phyloP scores from a whole-genome alignment of 2,113 vertebrate species.

The Chunga burmeisteri region DNA sequence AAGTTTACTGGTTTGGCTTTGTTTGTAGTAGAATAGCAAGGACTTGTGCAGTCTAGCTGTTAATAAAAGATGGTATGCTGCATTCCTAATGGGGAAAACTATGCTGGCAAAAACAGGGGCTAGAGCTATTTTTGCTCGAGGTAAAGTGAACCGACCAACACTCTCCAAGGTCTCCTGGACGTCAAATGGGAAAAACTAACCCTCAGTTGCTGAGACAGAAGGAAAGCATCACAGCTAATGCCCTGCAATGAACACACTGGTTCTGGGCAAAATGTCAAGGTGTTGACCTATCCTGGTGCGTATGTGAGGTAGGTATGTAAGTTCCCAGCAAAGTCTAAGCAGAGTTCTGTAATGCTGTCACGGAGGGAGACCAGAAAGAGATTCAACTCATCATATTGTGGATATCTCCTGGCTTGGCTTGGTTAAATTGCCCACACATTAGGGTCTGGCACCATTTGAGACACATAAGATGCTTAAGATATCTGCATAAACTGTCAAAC shows the following conservation, averaged over 20 bases:
- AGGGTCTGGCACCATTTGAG: background rate
- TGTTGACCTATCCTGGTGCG: background rate
- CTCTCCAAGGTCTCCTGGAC: background rate
- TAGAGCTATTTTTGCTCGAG: background rate
- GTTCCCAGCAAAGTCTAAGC: background rate
- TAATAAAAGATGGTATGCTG: background rate
- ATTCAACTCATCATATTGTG: background rate
- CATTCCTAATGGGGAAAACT: background rate
- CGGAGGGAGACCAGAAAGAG: background rate
- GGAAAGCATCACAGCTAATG: background rate
- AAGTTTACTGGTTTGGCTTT: background rate
- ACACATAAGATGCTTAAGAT: background rate
- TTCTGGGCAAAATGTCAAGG: background rate
- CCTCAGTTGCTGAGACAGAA: background rate
- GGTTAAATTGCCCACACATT: background rate
- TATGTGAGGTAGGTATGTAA: background rate
- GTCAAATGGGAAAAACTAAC: background rate
- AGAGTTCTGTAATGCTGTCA: background rate
- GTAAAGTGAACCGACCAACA: background rate
- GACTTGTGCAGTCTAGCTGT: background rate
- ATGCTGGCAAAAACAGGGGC: background rate
- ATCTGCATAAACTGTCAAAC: background rate
- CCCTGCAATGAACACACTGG: background rate
- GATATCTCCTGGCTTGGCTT: background rate
- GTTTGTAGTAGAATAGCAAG: background rate